Evolutionary conservation across 2,888 invertebrate species (phyloP), one percentile per base, ranked within the genome.

Genomic region (Pheosia gnoma): DNA sequence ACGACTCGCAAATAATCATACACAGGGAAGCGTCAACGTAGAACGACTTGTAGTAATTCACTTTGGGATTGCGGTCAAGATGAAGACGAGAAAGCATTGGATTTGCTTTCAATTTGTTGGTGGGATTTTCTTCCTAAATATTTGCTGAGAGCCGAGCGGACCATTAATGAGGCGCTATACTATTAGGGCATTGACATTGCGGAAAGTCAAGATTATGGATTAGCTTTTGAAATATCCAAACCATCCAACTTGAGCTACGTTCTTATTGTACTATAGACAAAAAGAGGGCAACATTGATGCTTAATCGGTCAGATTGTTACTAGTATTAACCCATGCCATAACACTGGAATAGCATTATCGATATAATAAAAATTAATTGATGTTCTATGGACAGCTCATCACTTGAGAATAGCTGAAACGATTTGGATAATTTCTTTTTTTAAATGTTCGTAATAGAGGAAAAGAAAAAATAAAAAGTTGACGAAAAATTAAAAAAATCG

Each of bases 1-100:
- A 78, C 84, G 79, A 83, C 86, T 87, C 81, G 79, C 86, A 89
- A 90, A 89, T 89, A 89, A 90, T 89, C 89, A 91, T 90, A 85
- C 86, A 86, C 85, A 86, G 86, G 86, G 84, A 87, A 80, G 53
- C 37, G 5, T 4, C 37, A 9, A 10, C 37, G 25, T 25, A 25
- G 25, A 25, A 38, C 37, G 77, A 78, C 78, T 82, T 83, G 84
- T 84, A 83, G 82, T 87, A 84, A 89, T 87, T 86, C 79, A 84
- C 80, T 84, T 81, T 73, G 73, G 72, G 75, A 82, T 81, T 81
- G 82, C 80, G 82, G 87, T 86, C 86, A 85, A 82, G 47, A 47
- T n/a, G 47, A 47, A n/a, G 47, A 47, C n/a, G 47, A n/a, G 8
- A 25, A 25, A 51, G 49, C n/a, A 51, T 25, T 51, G 25, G 51